Evolutionary conservation across 2,113 vertebrate species (phyloP), one percentile per base, ranked within the genome.

Genomic region (Hippopotamus amphibius): DNA sequence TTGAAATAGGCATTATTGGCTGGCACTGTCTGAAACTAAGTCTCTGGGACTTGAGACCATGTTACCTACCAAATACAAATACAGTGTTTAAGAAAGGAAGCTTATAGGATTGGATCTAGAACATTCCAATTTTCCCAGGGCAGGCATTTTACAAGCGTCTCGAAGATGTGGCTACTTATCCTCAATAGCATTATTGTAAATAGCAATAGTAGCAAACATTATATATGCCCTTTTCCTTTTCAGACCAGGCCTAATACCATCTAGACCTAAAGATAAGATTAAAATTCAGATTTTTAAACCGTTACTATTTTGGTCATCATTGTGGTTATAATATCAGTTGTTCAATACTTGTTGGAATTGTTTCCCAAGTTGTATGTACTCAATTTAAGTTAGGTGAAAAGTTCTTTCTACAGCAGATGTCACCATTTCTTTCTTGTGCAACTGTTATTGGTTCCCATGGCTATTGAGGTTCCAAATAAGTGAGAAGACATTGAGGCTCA

Each of bases 51-150:
- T 43, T 63, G 46, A 89, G 12, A 22, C 5, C 26, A 7, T 61
- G 43, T 46, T 72, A 66, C 68, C 14, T 10, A 59, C 30, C 16
- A 66, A 83, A 84, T 26, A 82, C 1, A 50, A 81, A 53, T 30
- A n/a, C 5, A 15, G 5, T 33, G 17, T 43, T 10, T 59, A 12
- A 46, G 63, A 15, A 50, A 3, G 13, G 3, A 8, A 11, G 10
- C 4, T 28, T 26, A 28, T 6, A 61, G 15, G 16, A 19, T 7
- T 71, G 5, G 0, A 15, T 12, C 15, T 11, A 1, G 1, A 57
- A 0, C 21, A 24, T 5, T 15, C 33, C 13, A 41, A 13, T 26
- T 71, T 37, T 37, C 41, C 46, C 26, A 17, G 3, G 24, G 12
- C 48, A 19, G 13, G 3, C 6, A 46, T 50, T 46, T 21, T 15